phyloP scores from a whole-genome alignment of 2,888 invertebrate species.

The Tholera decimalis region DNA sequence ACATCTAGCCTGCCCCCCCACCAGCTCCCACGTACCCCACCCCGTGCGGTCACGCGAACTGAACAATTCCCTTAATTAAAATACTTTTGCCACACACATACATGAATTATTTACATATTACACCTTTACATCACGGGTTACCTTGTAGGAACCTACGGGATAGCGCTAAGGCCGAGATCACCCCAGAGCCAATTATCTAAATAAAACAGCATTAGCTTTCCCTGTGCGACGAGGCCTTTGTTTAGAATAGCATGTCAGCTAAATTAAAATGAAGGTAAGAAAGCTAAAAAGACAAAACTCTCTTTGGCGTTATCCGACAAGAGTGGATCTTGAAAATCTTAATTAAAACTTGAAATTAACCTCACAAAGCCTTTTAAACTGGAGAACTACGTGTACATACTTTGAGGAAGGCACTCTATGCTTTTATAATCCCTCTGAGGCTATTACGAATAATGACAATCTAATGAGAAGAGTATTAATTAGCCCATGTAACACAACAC shows the following conservation, averaged over 20 bases:
- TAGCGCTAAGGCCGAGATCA: constrained; percentile 3
- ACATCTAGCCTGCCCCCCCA: constrained; percentile 10
- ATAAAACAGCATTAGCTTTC: constrained; percentile 44
- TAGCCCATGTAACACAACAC: constrained; percentile 1
- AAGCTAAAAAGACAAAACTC: constrained; percentile 37
- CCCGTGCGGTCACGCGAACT: constrained; percentile 57
- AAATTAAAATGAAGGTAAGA: constrained; percentile 54
- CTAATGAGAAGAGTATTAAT: constrained; percentile 14
- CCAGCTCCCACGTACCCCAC: constrained; percentile 29
- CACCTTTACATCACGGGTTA: constrained; percentile 34
- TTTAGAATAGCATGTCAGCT: constrained; percentile 44
- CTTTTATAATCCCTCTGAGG: constrained; percentile 8
- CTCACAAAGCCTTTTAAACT: constrained; percentile 38
- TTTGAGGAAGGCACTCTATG: constrained; percentile 10
- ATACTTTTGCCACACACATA: constrained; percentile 58
- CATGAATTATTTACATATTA: constrained; percentile 51
- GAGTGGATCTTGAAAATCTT: constrained; percentile 51
- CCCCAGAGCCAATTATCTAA: constrained; percentile 26
- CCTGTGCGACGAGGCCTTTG: constrained; percentile 37
- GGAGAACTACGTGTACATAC: constrained; percentile 17
- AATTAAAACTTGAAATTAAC: constrained; percentile 63
- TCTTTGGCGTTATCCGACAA: constrained; percentile 36
- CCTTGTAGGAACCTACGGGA: not conserved
- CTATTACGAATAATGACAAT: constrained; percentile 10
- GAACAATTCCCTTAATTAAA: constrained; percentile 66